Evolutionary conservation across 2,888 invertebrate genomes (phyloP), one percentile per base, ranked within the genome.

Genomic region (Cheilosia urbana): DNA sequence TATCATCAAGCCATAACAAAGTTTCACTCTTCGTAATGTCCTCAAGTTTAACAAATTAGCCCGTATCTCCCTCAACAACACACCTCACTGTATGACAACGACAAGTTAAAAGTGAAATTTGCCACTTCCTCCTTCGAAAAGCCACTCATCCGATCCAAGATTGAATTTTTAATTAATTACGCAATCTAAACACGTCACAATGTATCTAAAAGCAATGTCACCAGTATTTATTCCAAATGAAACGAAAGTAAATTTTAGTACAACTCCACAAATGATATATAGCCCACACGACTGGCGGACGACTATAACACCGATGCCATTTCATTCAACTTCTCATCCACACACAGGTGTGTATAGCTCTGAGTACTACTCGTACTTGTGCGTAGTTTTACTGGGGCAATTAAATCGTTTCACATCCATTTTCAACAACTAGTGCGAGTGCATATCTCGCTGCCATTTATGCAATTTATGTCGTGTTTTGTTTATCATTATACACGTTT

Each of bases 401-500:
- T 80, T 57, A 82, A 76, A 65, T 21, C 71, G 21, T 65, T 65
- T 76, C 76, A 65, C 45, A 47, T 60, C 51, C 49, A 62, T 58
- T 75, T 58, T 40, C 11, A 55, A 49, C 55, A 63, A 57, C 53
- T 49, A 63, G 58, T 37, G 45, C 65, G 76, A 82, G 69, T 82
- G 81, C 69, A 69, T 81, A 69, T 65, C 65, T 81, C 15, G 11
- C 51, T 66, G 40, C 58, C 81, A 77, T 82, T 82, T 82, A 82
- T 76, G 69, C 77, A 77, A 76, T 77, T 76, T 57, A 57, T 69
- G 42, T 68, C 73, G 80, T 62, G 76, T 49, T 69, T 76, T 63
- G 57, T 71, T 81, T 65, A 81, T 51, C 68, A 49, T 21, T 78
- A 42, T 57, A 51, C 51, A 49, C 34, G 57, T 57, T 76, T 71